A percentile compares a stretch with the other conserved stretches of the same genome.
phyloP scores from a whole-genome alignment of 1,140 invertebrate species.

The Pachyrhynchus sulphureomaculatus region DNA sequence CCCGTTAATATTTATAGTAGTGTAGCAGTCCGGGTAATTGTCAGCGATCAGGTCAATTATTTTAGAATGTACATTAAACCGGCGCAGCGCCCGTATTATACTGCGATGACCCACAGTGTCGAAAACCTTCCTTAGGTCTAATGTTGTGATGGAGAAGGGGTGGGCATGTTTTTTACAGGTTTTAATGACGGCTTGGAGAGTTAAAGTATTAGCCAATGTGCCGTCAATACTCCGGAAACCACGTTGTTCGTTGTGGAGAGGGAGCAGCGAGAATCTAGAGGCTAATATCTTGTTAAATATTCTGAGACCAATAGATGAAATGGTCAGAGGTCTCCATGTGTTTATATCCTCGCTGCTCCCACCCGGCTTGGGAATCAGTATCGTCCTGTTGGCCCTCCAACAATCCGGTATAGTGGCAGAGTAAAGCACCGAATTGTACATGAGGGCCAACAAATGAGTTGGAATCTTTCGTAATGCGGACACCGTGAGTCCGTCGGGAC shows the following conservation, averaged over 20 bases:
- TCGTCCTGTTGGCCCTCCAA: not conserved
- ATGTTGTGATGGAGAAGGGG: conserved; percentile 43
- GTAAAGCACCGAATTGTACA: too few species aligned
- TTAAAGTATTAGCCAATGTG: not conserved
- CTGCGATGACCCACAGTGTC: conserved; percentile 9
- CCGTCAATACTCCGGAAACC: not conserved
- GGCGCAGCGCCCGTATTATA: not conserved
- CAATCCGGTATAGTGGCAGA: too few species aligned
- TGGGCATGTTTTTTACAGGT: conserved; percentile 5
- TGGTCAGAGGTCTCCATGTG: conserved; percentile 10
- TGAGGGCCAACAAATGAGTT: too few species aligned
- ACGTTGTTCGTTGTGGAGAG: conserved; percentile 9
- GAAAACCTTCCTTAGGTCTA: conserved; percentile 40
- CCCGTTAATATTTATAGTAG: conserved; percentile 25
- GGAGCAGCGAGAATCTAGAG: not conserved
- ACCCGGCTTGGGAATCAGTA: not conserved
- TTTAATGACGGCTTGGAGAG: conserved; percentile 45
- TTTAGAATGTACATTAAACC: not conserved
- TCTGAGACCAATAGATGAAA: not conserved
- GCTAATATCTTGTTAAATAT: conserved; percentile 9
- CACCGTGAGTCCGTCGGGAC: too few species aligned
- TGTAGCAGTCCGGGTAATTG: conserved; percentile 32
- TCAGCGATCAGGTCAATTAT: conserved; percentile 29
- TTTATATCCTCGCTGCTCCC: not conserved
- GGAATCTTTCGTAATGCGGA: too few species aligned